A percentile compares a stretch with the other conserved stretches of the same genome.
Evolutionary conservation across 2,797 vertebrate genomes (phyloP).

Genomic region (Pempheris klunzingeri): DNA sequence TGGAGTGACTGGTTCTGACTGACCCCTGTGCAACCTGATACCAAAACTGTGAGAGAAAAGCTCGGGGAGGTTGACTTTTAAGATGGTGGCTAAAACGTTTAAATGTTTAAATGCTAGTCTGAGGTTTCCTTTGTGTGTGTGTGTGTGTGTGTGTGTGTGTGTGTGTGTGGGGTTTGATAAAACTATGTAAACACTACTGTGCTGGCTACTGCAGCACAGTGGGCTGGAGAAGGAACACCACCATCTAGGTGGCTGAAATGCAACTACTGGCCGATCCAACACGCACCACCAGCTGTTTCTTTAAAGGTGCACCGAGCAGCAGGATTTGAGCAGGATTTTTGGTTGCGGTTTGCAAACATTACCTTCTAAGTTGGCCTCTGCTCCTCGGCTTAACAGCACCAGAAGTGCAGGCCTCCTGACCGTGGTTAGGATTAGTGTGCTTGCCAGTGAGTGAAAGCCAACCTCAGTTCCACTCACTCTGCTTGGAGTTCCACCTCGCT

Average conservation of each 20-base stretch:
- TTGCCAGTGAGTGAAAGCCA: too few species aligned
- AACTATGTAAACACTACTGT: constrained; percentile 5
- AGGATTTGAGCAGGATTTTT: too few species aligned
- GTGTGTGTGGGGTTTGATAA: constrained; percentile 1
- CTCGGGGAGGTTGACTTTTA: not conserved
- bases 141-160: not conserved
- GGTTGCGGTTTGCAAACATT: too few species aligned
- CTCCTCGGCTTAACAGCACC: too few species aligned
- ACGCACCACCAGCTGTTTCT: not conserved
- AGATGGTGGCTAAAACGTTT: not conserved
- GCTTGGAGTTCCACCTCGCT: too few species aligned
- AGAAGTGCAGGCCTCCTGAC: too few species aligned
- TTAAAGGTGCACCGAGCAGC: too few species aligned
- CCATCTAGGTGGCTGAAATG: not conserved
- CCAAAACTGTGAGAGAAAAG: constrained; percentile 15
- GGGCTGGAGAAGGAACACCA: not conserved
- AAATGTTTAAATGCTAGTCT: constrained; percentile 15
- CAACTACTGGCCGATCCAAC: not conserved
- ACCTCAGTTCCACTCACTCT: too few species aligned
- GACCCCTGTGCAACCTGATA: constrained; percentile 43
- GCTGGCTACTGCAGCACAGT: not conserved
- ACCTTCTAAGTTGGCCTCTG: too few species aligned
- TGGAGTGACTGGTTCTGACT: constrained; percentile 24
- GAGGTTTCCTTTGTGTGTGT: constrained; percentile 29
- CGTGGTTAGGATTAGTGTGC: too few species aligned